Base-by-base conservation (phyloP, 2,113 vertebrate genomes). In the Oryzias melastigma region DNA sequence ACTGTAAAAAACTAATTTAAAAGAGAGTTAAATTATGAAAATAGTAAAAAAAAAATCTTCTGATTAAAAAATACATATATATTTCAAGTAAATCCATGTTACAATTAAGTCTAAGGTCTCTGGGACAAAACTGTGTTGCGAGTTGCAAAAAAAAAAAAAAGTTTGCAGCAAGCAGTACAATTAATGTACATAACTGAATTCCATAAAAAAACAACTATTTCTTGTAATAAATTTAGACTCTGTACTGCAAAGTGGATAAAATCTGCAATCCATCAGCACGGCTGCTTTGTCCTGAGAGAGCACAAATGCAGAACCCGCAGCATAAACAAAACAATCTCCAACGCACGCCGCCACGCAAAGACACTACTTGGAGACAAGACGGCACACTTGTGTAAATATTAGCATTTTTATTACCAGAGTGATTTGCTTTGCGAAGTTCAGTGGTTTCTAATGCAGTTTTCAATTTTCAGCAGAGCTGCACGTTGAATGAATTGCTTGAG, bases 381-480 rank as follows among this genome's bases (percentile, higher is more conserved):
- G 46, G 68, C 51, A 77, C 46, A 35, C 48, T 50, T 57, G 48
- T 41, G 44, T 61, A 62, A 69, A 73, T 70, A 84, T 82, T 79
- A 81, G 48, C 70, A 82, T 81, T 75, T 86, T 83, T 81, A 84
- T 85, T 69, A 81, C 51, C 50, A 24, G 17, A 71, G 60, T 54
- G 57, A 72, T 85, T 75, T 55, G 62, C 77, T 84, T 78, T 71
- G 54, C 16, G 60, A 66, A 76, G 79, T 81, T 83, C 82, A 83
- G 46, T 68, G 77, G 45, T 66, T 88, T 80, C 55, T 71, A 75
- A 86, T 75, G 60, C 8, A 56, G 42, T 52, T 77, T 64, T 62
- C 61, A 45, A 46, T 71, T 54, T 53, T 48, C 58, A 67, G 41
- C 24, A 40, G 58, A 58, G 49, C 67, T 65, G 65, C 49, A 68